phyloP scores from a whole-genome alignment of 1,140 invertebrate species.

The Polypedilum vanderplanki region DNA sequence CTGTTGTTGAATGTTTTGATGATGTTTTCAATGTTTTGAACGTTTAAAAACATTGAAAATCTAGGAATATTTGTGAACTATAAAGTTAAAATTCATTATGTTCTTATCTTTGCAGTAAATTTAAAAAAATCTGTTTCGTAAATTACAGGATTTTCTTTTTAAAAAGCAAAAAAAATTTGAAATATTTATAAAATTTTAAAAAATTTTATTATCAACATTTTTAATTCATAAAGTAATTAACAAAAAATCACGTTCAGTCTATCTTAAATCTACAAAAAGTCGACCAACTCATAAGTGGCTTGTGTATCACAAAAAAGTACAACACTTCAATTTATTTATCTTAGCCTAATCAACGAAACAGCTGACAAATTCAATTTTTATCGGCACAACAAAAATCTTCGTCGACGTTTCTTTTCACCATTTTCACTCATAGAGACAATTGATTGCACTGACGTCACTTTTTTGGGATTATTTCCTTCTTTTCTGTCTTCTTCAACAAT shows the following conservation, averaged over 20 bases:
- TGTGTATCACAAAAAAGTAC: background rate
- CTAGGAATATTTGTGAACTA: too few relatives aligned
- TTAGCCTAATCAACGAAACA: background rate
- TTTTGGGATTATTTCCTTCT: background rate
- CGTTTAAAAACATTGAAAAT: too few relatives aligned
- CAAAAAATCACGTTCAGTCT: background rate
- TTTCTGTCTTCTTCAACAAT: constrained; percentile 44
- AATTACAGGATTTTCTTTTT: too few relatives aligned
- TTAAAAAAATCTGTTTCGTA: too few relatives aligned
- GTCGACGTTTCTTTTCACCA: background rate
- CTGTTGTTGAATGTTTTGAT: too few relatives aligned
- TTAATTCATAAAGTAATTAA: too few relatives aligned
- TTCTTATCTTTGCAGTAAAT: too few relatives aligned
- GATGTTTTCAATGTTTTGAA: too few relatives aligned
- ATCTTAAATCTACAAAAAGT: background rate
- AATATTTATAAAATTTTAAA: too few relatives aligned
- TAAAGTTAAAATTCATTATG: too few relatives aligned
- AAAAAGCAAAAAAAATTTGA: too few relatives aligned
- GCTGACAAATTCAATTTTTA: background rate
- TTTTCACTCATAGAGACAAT: background rate
- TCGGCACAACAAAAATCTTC: background rate
- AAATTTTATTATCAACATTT: too few relatives aligned
- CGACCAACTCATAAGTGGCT: background rate
- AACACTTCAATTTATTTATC: background rate
- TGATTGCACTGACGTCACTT: background rate